phyloP scores from a whole-genome alignment of 1,140 invertebrate genomes.

The Trachelipus rathkii region DNA sequence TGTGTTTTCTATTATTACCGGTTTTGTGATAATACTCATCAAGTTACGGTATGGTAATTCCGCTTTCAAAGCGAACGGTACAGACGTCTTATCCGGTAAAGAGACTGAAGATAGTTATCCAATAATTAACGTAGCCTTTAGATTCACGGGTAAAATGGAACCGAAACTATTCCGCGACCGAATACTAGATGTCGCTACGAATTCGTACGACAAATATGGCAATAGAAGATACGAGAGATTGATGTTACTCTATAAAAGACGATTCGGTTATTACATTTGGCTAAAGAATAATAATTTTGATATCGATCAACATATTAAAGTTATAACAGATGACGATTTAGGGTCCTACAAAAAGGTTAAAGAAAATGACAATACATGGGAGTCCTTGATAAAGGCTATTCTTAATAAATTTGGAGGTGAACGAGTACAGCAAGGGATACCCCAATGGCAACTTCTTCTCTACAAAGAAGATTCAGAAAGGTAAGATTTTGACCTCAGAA shows the following conservation, averaged over 20 bases:
- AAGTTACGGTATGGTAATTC: not conserved
- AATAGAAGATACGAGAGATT: not conserved
- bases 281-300: not conserved
- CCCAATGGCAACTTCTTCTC: not conserved
- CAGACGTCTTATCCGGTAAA: not conserved
- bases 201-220: not conserved
- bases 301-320: not conserved
- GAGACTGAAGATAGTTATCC: not conserved
- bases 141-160: not conserved
- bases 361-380: not conserved
- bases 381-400: not conserved
- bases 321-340: not conserved
- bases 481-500: not conserved
- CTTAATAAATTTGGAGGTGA: conserved; percentile 30
- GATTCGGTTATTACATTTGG: not conserved
- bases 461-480: not conserved
- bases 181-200: not conserved
- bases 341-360: not conserved
- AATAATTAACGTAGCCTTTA: not conserved
- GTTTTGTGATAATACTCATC: not conserved
- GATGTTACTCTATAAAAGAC: not conserved
- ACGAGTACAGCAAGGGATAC: not conserved
- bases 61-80: not conserved
- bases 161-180: not conserved
- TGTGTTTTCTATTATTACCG: not conserved